Evolutionary conservation across 2,888 invertebrate genomes (phyloP).

Genomic region (Eupithecia exiguata): DNA sequence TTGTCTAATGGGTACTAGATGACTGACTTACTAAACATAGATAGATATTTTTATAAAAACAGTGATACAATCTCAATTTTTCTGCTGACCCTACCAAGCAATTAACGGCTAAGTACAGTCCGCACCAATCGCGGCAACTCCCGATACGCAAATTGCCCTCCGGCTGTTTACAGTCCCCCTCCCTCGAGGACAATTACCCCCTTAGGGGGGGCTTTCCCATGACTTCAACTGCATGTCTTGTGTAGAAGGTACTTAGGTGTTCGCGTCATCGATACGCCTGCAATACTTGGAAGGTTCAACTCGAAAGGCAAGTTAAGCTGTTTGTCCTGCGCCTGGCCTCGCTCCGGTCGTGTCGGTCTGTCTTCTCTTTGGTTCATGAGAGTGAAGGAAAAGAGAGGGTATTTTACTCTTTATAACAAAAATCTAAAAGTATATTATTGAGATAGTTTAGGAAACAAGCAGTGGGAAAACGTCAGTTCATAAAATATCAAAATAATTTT

Average conservation of each 20-base stretch:
- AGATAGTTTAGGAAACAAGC: no score
- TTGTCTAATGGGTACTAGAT: no score
- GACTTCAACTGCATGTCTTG: constrained; percentile 27
- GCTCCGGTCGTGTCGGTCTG: no score
- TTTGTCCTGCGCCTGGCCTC: no score
- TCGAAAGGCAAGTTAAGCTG: no score
- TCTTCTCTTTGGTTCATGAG: no score
- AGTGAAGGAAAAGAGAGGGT: no score
- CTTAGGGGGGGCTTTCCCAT: constrained; percentile 49
- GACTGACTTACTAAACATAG: no score
- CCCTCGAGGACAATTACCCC: constrained; percentile 59
- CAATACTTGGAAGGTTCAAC: background rate
- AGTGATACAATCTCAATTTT: constrained; percentile 12
- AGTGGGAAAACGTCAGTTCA: no score
- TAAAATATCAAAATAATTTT: no score
- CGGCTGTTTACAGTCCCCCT: constrained; percentile 70
- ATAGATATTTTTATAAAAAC: background rate
- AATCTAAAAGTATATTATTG: no score
- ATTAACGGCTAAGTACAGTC: constrained; percentile 64
- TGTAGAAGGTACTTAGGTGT: constrained; percentile 16
- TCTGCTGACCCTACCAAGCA: constrained; percentile 54
- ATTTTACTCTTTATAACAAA: no score
- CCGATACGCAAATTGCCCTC: constrained; percentile 73
- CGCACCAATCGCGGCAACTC: constrained; percentile 54
- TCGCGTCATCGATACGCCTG: background rate